Conservation (phyloP, 2,797 vertebrate genomes). For the Percopsis omiscomaycus region DNA sequence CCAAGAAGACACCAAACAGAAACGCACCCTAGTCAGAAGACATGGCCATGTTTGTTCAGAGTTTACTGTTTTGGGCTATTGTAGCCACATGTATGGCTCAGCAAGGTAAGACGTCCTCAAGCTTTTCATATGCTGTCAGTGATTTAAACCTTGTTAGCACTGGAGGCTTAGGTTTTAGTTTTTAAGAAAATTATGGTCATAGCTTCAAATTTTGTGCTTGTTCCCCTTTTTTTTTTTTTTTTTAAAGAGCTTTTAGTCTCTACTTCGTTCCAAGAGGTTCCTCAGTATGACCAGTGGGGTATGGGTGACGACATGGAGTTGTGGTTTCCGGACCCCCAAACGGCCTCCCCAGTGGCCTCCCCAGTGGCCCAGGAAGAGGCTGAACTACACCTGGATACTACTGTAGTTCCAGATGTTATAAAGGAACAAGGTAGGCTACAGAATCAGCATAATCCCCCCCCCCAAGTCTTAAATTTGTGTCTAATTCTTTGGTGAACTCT, state of each 20-base stretch:
- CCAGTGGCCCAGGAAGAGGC: neutral
- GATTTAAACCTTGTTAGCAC: neutral
- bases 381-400: neutral
- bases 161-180: too few relatives aligned
- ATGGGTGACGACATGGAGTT: too few relatives aligned
- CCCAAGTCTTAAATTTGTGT: too few relatives aligned
- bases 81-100: constrained; percentile 18
- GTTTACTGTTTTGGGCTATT: constrained; percentile 43
- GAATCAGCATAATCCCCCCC: neutral
- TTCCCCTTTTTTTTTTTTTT: too few relatives aligned
- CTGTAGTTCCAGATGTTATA: neutral
- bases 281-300: constrained; percentile 25
- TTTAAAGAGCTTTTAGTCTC: too few relatives aligned
- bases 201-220: too few relatives aligned
- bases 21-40: rapidly evolving
- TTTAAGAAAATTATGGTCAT: too few relatives aligned
- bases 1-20: constrained; percentile 38
- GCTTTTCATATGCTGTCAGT: neutral
- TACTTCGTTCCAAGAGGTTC: constrained; percentile 20
- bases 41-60: constrained; percentile 53
- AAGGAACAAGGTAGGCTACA: constrained; percentile 44
- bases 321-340: too few relatives aligned
- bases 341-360: neutral
- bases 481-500: neutral
- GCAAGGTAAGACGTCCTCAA: constrained; percentile 45